These are phyloP conservation scores for Dynastes grantii DNA, from an alignment of 2,888 invertebrate genomes.

Conservation along the genomic window DNA sequence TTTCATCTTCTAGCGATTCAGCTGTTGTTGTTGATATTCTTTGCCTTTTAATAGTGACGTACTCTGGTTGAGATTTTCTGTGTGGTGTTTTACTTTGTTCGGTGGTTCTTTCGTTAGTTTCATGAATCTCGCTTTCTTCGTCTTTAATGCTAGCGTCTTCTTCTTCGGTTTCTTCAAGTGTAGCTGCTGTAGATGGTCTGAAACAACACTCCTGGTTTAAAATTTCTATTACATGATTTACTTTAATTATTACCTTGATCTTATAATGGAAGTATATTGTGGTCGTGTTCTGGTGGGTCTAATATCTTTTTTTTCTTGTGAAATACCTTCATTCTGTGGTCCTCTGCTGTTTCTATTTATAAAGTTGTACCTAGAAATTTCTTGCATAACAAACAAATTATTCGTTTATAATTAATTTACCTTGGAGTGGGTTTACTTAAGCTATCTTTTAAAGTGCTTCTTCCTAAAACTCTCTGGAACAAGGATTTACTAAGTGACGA, in stretches of 20 bases:
- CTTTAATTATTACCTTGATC: slow-evolving; percentile 61
- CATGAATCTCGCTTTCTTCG: slow-evolving; percentile 57
- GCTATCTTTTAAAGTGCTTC: slow-evolving; percentile 59
- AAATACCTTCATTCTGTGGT: slow-evolving; percentile 74
- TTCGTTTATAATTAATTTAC: slow-evolving; percentile 7
- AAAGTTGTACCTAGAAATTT: slow-evolving; percentile 52
- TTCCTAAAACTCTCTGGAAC: slow-evolving; percentile 81
- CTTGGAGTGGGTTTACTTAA: slow-evolving; percentile 20
- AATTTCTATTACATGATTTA: background rate
- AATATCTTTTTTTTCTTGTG: slow-evolving; percentile 58
- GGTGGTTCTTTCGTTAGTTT: slow-evolving; percentile 57
- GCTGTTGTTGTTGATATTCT: slow-evolving; percentile 70
- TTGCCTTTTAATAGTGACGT: slow-evolving; percentile 79
- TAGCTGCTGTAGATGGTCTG: slow-evolving; percentile 62
- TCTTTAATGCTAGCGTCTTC: slow-evolving; percentile 55
- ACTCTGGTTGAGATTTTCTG: slow-evolving; percentile 71
- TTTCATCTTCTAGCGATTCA: slow-evolving; percentile 55
- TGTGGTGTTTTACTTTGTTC: slow-evolving; percentile 57
- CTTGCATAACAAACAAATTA: slow-evolving; percentile 6
- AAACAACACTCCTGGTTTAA: slow-evolving; percentile 2
- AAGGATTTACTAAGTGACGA: slow-evolving; percentile 82
- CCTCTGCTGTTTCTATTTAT: slow-evolving; percentile 77
- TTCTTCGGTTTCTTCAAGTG: slow-evolving; percentile 50
- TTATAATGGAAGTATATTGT: slow-evolving; percentile 67
- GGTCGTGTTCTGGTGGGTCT: slow-evolving; percentile 70